Evolutionary conservation across 2,113 vertebrate species (phyloP).

Genomic region (Recurvirostra avosetta): DNA sequence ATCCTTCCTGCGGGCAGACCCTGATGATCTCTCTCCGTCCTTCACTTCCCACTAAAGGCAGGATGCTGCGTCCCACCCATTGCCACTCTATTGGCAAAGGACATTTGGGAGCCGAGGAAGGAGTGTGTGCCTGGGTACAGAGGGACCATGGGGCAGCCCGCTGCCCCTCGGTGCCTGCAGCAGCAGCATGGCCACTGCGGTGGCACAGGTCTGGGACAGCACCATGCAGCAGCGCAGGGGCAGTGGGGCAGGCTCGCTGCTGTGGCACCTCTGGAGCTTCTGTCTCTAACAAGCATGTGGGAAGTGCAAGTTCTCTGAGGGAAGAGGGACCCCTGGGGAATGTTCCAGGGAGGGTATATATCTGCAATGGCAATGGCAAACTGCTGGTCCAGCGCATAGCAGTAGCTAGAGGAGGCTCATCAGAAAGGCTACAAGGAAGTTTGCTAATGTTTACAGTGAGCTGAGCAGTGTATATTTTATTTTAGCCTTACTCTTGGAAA

Average conservation of each 20-base stretch:
- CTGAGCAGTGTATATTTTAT: neutral
- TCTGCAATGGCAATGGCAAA: neutral
- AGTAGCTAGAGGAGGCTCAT: neutral
- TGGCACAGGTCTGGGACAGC: neutral
- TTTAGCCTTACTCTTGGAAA: neutral
- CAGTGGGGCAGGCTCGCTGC: neutral
- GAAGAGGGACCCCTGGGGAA: neutral
- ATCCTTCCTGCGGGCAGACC: neutral
- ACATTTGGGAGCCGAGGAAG: fast-evolving
- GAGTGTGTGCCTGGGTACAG: fast-evolving
- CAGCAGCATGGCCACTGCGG: neutral
- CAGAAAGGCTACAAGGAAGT: neutral
- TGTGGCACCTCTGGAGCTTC: neutral
- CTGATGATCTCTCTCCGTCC: neutral
- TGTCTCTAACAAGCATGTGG: neutral
- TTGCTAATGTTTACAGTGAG: neutral
- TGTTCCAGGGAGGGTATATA: fast-evolving
- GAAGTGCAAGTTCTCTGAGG: neutral
- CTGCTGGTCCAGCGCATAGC: neutral
- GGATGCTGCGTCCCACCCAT: neutral
- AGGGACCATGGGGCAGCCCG: neutral
- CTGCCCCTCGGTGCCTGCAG: neutral
- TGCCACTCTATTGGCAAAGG: neutral
- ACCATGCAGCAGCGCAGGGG: no score
- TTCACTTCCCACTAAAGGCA: neutral